Evolutionary conservation across 2,888 invertebrate genomes (phyloP).

Genomic region (Himalopsyche japonica): DNA sequence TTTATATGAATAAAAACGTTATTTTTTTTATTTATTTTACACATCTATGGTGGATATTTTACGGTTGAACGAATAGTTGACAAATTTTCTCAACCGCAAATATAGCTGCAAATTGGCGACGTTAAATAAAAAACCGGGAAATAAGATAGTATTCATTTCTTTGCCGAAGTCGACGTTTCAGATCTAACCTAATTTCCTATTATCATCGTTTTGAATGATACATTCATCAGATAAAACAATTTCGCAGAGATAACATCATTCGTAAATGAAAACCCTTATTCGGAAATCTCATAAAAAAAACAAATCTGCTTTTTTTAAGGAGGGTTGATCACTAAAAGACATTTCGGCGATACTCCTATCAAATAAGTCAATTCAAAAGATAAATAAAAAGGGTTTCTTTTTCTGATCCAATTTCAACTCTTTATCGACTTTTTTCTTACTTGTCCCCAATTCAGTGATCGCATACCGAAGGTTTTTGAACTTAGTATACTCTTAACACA

Average conservation of each 20-base stretch:
- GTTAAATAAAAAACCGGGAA: not conserved
- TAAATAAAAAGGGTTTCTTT: not conserved
- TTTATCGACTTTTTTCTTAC: not conserved
- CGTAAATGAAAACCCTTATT: not conserved
- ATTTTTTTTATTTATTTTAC: too few species aligned
- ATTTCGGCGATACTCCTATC: not conserved
- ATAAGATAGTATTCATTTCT: not conserved
- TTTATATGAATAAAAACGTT: too few species aligned
- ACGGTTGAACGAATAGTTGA: too few species aligned
- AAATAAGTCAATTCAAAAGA: not conserved
- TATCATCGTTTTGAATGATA: not conserved
- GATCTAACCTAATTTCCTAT: not conserved
- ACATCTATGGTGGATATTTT: too few species aligned
- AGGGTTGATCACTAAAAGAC: not conserved
- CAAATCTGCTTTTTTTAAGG: not conserved
- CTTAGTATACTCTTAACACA: too few species aligned
- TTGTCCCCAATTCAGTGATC: not conserved
- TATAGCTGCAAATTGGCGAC: not conserved
- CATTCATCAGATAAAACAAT: not conserved
- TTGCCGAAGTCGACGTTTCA: not conserved
- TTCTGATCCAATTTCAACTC: not conserved
- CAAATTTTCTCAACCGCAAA: too few species aligned
- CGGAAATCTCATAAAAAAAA: not conserved
- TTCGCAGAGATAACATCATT: not conserved
- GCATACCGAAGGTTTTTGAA: not conserved